Evolutionary conservation across 2,113 vertebrate genomes (phyloP).

Genomic region (Opisthocomus hoazin): DNA sequence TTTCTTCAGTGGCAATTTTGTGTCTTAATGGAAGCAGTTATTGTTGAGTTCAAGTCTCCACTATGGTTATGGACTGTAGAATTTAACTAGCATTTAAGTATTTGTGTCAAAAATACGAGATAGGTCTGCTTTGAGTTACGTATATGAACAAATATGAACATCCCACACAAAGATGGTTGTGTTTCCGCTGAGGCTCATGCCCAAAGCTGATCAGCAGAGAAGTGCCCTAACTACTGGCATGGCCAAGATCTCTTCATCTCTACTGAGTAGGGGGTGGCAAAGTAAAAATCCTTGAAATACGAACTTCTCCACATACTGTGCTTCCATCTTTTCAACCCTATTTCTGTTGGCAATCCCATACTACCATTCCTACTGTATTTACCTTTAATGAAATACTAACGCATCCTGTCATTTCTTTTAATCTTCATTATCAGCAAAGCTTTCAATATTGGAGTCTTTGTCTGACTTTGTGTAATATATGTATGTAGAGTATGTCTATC

Average conservation of each 20-base stretch:
- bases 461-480: neutral
- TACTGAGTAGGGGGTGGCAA: neutral
- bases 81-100: neutral
- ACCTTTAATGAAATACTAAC: neutral
- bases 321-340: neutral
- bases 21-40: neutral
- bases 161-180: neutral
- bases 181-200: neutral
- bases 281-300: neutral
- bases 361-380: neutral
- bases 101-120: neutral
- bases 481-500: neutral
- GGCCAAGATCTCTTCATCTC: neutral
- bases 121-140: neutral
- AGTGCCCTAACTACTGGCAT: neutral
- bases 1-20: neutral
- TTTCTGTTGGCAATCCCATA: neutral
- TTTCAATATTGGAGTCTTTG: neutral
- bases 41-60: neutral
- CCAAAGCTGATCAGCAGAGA: neutral
- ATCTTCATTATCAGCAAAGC: neutral
- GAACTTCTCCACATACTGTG: neutral
- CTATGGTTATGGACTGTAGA: neutral
- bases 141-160: neutral
- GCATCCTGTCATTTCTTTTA: neutral